These are phyloP conservation scores for Auanema freiburgensis DNA, from an alignment of 2,888 invertebrate genomes.

Conservation along the genomic window DNA sequence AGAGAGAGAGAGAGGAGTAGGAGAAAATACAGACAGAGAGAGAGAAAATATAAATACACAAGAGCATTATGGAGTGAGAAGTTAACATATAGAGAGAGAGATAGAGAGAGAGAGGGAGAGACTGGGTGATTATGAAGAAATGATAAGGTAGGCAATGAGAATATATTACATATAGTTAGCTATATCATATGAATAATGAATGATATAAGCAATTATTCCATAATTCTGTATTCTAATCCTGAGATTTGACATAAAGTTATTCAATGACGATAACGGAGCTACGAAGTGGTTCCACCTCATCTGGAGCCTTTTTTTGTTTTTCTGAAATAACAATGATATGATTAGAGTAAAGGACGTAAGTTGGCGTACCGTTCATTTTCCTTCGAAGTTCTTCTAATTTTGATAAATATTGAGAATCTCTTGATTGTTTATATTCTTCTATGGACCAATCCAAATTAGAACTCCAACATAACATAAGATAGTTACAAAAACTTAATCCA, in stretches of 20 bases:
- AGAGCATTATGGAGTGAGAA: slow-evolving; percentile 2
- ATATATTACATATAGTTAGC: too few relatives aligned
- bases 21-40: background rate
- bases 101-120: slow-evolving; percentile 1
- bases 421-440: slow-evolving; percentile 47
- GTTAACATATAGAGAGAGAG: slow-evolving; percentile 1
- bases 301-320: slow-evolving; percentile 45
- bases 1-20: slow-evolving; percentile 1
- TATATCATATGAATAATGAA: too few relatives aligned
- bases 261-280: slow-evolving; percentile 48
- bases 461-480: slow-evolving; percentile 48
- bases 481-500: slow-evolving; percentile 46
- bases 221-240: too few relatives aligned
- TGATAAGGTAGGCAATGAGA: too few relatives aligned
- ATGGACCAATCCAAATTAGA: slow-evolving; percentile 54
- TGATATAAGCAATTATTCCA: too few relatives aligned
- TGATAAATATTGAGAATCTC: slow-evolving; percentile 47
- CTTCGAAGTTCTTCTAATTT: slow-evolving; percentile 47
- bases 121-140: too few relatives aligned
- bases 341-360: background rate
- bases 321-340: slow-evolving; percentile 27
- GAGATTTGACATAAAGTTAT: slow-evolving; percentile 14
- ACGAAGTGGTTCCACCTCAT: slow-evolving; percentile 48
- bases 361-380: slow-evolving; percentile 42
- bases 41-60: background rate